Evolutionary conservation across 1,140 invertebrate genomes (phyloP), one percentile per base, ranked within the genome.

Genomic region (Drosophila serrata): DNA sequence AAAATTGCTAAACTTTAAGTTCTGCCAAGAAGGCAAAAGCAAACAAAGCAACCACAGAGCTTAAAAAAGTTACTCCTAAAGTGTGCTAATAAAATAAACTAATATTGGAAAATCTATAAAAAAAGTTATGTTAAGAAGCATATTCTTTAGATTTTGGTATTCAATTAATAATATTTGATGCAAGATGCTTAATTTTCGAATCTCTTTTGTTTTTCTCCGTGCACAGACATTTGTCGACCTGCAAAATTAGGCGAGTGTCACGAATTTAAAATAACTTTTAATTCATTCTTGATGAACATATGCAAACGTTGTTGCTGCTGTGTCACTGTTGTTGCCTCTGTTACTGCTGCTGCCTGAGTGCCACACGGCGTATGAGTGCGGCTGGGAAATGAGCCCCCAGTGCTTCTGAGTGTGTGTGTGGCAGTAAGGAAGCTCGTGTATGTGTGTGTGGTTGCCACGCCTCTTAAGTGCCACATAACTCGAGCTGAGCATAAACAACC

Each of bases 251-350:
- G 85, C 85, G 86, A 90, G 78, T 90, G 85, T 90, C 85, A 90
- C 85, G 85, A 90, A 90, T 90, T 90, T 90, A 90, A 90, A 90
- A 90, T 90, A 90, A 90, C 85, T 90, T 90, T 90, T 90, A 90
- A 90, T 90, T 90, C 86, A 90, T 90, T 90, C 85, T 90, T 90
- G 85, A 90, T 90, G 85, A 90, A 80, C 60, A 70, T 65, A 76
- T 72, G 49, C 69, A 63, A 53, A 55, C 68, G 49, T 59, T 61
- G 35, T 62, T 61, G 35, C 79, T 46, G 29, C 49, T 56, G 40
- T 59, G 13, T 7, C 51, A 33, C 51, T 12, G 11, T 43, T 13
- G 17, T 35, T 33, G 29, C 27, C 42, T 39, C 51, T 57, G 33
- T 43, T 60, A 24, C 49, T 60, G n/a, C 79, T 51, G 31, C 55